Conservation (phyloP, 1,140 invertebrate genomes). For the Drosophila hydei region DNA sequence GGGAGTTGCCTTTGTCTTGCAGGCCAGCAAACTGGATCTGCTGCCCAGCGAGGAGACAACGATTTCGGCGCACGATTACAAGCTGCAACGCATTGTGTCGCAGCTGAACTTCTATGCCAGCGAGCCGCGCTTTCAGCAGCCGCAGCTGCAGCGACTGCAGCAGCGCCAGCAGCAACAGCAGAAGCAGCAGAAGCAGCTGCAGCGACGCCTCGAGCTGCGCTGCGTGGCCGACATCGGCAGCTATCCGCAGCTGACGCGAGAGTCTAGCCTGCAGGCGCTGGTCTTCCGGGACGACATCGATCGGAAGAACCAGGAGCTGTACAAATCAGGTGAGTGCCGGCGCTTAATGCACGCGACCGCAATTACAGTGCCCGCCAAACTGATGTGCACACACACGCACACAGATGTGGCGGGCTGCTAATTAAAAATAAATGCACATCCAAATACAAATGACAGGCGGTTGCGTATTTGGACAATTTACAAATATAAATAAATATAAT, state of each 20-base stretch:
- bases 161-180: conserved; percentile 36
- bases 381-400: conserved; percentile 27
- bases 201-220: conserved; percentile 59
- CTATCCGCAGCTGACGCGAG: conserved; percentile 60
- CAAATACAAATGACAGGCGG: conserved; percentile 48
- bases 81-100: conserved; percentile 64
- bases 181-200: conserved; percentile 32
- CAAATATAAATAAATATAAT: conserved; percentile 68
- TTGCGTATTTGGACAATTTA: conserved; percentile 69
- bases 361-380: conserved; percentile 49
- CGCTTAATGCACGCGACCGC: conserved; percentile 67
- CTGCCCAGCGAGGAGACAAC: conserved; percentile 64
- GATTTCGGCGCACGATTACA: conserved; percentile 70
- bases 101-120: conserved; percentile 78
- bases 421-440: conserved; percentile 74
- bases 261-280: conserved; percentile 55
- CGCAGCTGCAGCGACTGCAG: conserved; percentile 23
- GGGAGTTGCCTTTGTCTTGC: background rate
- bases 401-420: conserved; percentile 53
- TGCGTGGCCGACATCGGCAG: conserved; percentile 73
- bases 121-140: conserved; percentile 42
- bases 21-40: conserved; percentile 61
- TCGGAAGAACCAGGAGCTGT: conserved; percentile 72
- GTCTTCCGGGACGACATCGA: conserved; percentile 66
- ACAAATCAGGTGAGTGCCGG: conserved; percentile 62